phyloP scores from a whole-genome alignment of 2,888 invertebrate species.

The Lacanobia wlatinum region DNA sequence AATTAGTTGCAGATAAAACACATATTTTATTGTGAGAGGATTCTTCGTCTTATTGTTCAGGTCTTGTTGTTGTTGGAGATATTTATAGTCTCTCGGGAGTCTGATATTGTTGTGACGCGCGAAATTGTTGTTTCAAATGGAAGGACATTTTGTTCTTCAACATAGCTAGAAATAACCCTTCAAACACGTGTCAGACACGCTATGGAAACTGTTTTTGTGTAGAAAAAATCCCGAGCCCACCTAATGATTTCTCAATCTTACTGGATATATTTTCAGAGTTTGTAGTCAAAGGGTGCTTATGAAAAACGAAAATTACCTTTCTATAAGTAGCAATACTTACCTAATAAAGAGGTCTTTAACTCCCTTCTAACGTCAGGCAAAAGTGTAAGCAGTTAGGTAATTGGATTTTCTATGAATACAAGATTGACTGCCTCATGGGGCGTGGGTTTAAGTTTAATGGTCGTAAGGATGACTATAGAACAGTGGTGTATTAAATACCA shows the following conservation, averaged over 20 bases:
- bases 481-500: no score
- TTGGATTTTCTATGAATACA: slow-evolving; percentile 34
- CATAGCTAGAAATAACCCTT: slow-evolving; percentile 1
- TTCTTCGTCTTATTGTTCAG: slow-evolving; percentile 55
- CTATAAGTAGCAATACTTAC: not conserved
- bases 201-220: not conserved
- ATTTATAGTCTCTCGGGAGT: slow-evolving; percentile 36
- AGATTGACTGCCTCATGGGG: not conserved
- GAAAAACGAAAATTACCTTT: slow-evolving; percentile 38
- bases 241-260: slow-evolving; percentile 4
- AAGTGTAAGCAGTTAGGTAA: slow-evolving; percentile 14
- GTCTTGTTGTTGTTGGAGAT: slow-evolving; percentile 29
- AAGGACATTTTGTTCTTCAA: not conserved
- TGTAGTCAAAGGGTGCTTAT: slow-evolving; percentile 22
- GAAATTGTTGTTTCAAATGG: slow-evolving; percentile 11
- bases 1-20: slow-evolving; percentile 64
- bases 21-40: slow-evolving; percentile 56
- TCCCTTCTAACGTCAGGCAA: slow-evolving; percentile 16
- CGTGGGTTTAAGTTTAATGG: not conserved
- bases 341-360: slow-evolving; percentile 13
- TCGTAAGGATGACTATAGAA: not conserved
- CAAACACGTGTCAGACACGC: not conserved
- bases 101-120: slow-evolving; percentile 25
- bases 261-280: slow-evolving; percentile 9
- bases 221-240: slow-evolving; percentile 3